Evolutionary conservation across 2,797 vertebrate genomes (phyloP), one percentile per base, ranked within the genome.

Genomic region (Cynodonichthys magdalenae): DNA sequence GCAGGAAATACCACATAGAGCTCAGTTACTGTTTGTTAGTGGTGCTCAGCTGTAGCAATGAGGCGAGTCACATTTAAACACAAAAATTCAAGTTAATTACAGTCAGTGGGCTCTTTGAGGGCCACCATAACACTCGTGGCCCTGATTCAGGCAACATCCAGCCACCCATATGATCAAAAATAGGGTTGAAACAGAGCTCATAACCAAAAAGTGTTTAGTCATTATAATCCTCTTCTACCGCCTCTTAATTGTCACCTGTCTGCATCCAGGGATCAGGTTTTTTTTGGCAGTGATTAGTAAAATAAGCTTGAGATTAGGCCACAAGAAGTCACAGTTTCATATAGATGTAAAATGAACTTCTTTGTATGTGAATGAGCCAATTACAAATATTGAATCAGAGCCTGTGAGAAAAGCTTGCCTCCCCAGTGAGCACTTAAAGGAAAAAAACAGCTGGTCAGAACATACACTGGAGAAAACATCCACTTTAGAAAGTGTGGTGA

Each of bases 401-500:
- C 65, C 69, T 85, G 69, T 65, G 81, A 86, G 81, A 81, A 80
- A 83, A 81, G 59, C 42, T 53, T 60, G 80, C 69, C 63, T 88
- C 87, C 77, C 81, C 39, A 0, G 69, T 60, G 82, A 76, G 75
- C 81, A 69, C 78, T 90, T 84, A 76, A 63, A 81, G 81, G 79
- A 71, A 81, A 77, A 79, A 87, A 77, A 86, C 85, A 89, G 88
- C 86, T 89, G 86, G 80, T 77, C 72, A 67, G 71, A 84, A 58
- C 47, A 63, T 65, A 63, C 84, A 83, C 82, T 62, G 54, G 80
- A 87, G 85, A 84, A 84, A 89, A 85, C 74, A 83, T 79, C 11
- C 81, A 82, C 80, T 75, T 73, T 77, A 74, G 61, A 70, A 67
- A 82, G 69, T 76, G 67, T 64, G 75, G 67, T 66, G 36, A 55